Base-by-base conservation (phyloP, 2,113 vertebrate species). In the Syngnathus typhle region DNA sequence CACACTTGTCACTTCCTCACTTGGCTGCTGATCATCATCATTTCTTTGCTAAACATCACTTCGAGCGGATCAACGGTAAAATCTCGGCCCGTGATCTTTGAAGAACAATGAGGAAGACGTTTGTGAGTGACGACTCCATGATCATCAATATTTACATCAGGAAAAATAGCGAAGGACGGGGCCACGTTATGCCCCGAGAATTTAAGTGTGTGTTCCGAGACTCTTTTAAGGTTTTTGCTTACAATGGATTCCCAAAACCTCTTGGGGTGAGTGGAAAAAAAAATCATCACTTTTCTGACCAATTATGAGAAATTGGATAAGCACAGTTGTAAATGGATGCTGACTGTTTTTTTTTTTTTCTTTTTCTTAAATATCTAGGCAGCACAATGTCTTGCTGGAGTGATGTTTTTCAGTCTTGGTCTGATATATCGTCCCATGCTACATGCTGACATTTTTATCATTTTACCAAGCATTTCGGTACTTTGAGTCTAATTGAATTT, bases 171-270 rank as follows among this genome's bases (percentile, higher is more conserved):
- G 27, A 68, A 4, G 46, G 32, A 70, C 0, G 32, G n/a, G 85
- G 76, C 13, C 76, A 79, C 4, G 70, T 87, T 73, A 79, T 90
- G 83, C 90, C 88, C 0, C 84, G 89, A 6, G 85, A 74, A 0
- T 91, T 92, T 75, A 71, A 75, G 0, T 92, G 91, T 43, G 80
- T 89, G n/a, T 92, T 88, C 76, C 87, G 38, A 77, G 91, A 92
- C 56, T 37, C 52, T 43, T 92, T 83, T 85, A 92, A 92, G 76
- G 47, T 91, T 13, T 90, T 91, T 73, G 79, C 60, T 5, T 0
- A 52, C 0, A 82, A 49, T 7, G 89, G 91, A 7, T 84, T 85
- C 37, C 90, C 91, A 0, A 89, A 87, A 74, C 79, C 87, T 41
- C 66, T 91, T 0, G 91, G 91, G 65, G 91, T 92, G 71, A 64